Conservation (phyloP, 2,113 vertebrate species). For the Camelus dromedarius region DNA sequence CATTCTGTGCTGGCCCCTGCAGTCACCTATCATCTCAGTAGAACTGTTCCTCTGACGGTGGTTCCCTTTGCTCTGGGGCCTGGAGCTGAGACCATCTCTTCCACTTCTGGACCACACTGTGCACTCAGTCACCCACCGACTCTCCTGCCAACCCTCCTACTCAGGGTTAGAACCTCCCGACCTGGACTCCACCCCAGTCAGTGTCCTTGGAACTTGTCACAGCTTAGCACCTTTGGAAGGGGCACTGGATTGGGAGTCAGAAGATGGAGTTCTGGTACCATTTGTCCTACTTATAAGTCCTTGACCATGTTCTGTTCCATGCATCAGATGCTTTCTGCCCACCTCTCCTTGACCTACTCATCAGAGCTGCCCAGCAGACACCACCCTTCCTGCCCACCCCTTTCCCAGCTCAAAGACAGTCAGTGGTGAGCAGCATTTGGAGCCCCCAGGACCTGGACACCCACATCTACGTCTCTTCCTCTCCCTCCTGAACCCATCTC, state of each 20-base stretch:
- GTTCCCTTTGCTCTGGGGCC: neutral
- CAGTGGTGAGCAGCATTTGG: neutral
- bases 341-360: neutral
- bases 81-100: neutral
- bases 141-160: neutral
- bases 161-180: neutral
- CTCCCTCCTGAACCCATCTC: neutral
- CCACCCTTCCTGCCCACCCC: neutral
- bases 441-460: neutral
- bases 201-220: neutral
- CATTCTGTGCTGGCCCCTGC: neutral
- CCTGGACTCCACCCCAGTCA: neutral
- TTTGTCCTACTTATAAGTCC: neutral
- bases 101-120: neutral
- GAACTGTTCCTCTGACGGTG: neutral
- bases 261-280: neutral
- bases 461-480: neutral
- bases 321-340: neutral
- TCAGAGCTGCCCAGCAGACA: neutral
- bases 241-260: neutral
- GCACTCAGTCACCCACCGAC: neutral
- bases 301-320: neutral
- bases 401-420: neutral
- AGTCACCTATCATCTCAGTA: neutral
- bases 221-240: neutral